phyloP scores from a whole-genome alignment of 2,113 vertebrate genomes.

The Tiliqua scincoides region DNA sequence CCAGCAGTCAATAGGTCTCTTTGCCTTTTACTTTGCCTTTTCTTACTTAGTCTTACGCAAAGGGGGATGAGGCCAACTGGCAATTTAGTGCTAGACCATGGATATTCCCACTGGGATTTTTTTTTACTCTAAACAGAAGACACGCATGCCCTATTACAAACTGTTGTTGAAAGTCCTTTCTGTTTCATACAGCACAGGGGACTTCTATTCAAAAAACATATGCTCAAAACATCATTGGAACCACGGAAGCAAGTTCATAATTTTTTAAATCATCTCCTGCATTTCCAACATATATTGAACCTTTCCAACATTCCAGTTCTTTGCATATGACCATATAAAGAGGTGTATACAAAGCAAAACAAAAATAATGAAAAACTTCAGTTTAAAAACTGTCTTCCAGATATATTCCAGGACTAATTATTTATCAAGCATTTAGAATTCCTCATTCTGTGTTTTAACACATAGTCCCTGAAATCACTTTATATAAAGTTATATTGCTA shows the following conservation, averaged over 20 bases:
- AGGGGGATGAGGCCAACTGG: too few species aligned
- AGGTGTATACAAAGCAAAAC: neutral
- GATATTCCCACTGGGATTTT: neutral
- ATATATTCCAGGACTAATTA: neutral
- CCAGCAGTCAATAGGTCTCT: too few species aligned
- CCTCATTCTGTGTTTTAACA: neutral
- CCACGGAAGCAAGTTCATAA: neutral
- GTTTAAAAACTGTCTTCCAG: neutral
- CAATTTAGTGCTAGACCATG: too few species aligned
- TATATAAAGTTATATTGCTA: too few species aligned
- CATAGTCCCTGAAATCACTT: neutral
- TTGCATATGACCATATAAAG: neutral
- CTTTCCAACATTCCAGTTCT: neutral
- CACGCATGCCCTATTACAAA: neutral
- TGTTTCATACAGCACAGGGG: neutral
- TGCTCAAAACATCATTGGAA: neutral
- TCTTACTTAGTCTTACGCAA: too few species aligned
- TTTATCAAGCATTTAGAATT: neutral
- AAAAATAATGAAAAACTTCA: neutral
- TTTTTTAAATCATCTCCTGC: neutral
- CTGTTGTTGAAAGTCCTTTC: neutral
- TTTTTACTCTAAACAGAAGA: neutral
- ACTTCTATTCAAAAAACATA: neutral
- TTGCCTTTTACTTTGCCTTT: too few species aligned
- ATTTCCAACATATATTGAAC: neutral